Percentiles rank a stretch among this genome's conserved stretches.
Conservation (phyloP, 2,888 invertebrate species). For the Gandaritis pyraliata region DNA sequence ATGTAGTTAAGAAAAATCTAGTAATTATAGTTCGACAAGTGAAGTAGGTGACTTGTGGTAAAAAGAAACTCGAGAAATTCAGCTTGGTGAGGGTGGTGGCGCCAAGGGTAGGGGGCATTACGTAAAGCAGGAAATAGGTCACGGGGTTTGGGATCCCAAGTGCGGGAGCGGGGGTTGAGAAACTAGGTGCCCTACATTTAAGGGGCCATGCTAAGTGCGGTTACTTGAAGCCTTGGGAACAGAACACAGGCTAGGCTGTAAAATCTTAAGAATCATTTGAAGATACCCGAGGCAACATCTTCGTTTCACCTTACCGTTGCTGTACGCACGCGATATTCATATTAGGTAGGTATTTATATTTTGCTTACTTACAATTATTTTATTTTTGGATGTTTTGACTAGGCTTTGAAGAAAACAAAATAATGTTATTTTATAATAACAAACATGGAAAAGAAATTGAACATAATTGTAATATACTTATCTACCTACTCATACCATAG, state of each 20-base stretch:
- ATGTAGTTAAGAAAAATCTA: no score
- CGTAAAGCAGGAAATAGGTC: constrained; percentile 71
- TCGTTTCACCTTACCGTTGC: not conserved
- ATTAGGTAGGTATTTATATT: no score
- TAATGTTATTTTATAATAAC: no score
- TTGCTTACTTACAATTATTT: no score
- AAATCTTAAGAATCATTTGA: not conserved
- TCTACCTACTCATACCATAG: no score
- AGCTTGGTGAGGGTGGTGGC: constrained; percentile 9
- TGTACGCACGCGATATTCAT: not conserved
- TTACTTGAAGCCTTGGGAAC: constrained; percentile 3
- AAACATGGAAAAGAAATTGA: no score
- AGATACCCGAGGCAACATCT: not conserved
- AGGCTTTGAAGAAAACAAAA: no score
- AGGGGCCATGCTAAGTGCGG: constrained; percentile 20
- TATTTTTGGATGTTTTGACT: no score
- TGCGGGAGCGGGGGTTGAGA: constrained; percentile 39
- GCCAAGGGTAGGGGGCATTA: constrained; percentile 46
- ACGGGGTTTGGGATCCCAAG: constrained; percentile 49
- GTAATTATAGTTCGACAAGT: not conserved
- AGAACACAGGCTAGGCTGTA: not conserved
- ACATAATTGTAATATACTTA: no score
- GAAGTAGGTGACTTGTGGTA: not conserved
- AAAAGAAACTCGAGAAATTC: not conserved
- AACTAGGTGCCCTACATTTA: constrained; percentile 74